A percentile compares a stretch with the other conserved stretches of the same genome.
phyloP scores from a whole-genome alignment of 64 coral and sea anemone species.

The Stichodactyla helianthus region DNA sequence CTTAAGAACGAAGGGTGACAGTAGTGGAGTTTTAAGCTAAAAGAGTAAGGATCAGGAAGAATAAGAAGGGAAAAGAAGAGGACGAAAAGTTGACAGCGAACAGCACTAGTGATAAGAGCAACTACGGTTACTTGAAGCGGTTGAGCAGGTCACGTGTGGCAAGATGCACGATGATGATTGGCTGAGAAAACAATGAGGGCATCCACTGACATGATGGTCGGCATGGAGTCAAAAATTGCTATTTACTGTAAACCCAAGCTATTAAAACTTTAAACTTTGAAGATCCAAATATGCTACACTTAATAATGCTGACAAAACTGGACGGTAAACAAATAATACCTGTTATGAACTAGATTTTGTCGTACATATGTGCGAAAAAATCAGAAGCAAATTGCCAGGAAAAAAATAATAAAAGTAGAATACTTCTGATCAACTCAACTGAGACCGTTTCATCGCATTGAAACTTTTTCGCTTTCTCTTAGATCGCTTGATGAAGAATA shows the following conservation, averaged over 20 bases:
- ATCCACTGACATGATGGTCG: constrained; percentile 37
- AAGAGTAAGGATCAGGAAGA: neutral
- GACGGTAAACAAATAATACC: no score
- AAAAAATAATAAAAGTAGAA: neutral
- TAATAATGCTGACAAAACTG: no score
- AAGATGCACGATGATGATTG: constrained; percentile 30
- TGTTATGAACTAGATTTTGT: no score
- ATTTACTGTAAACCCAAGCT: no score
- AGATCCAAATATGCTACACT: no score
- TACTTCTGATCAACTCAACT: neutral
- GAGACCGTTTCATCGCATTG: neutral
- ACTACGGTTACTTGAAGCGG: constrained; percentile 45
- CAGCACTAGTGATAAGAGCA: neutral
- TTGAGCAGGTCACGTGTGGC: neutral
- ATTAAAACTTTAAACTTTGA: no score
- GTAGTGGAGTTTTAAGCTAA: neutral
- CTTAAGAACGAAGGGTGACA: neutral
- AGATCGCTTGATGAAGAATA: neutral
- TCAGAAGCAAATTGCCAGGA: no score
- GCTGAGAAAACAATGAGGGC: constrained; percentile 51
- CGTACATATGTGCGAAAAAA: no score
- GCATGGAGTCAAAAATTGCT: neutral
- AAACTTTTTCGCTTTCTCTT: neutral
- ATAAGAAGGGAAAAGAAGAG: neutral
- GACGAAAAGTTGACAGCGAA: neutral